phyloP scores from a whole-genome alignment of 2,888 invertebrate genomes.

The Phyllotreta striolata region DNA sequence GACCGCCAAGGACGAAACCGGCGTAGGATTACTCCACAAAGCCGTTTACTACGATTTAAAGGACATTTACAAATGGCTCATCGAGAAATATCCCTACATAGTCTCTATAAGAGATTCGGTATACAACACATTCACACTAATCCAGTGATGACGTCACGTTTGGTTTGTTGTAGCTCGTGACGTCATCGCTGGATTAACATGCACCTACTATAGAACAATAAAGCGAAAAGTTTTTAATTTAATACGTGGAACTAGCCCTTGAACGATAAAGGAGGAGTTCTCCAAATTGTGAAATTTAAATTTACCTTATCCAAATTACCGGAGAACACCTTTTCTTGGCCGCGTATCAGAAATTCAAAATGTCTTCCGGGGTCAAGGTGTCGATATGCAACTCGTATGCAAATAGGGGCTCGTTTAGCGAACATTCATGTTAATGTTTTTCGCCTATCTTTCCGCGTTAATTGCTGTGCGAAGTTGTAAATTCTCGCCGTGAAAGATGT shows the following conservation, averaged over 20 bases:
- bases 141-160: neutral
- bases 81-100: constrained; percentile 71
- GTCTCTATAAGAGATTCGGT: constrained; percentile 76
- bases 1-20: constrained; percentile 72
- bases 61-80: constrained; percentile 76
- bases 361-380: constrained; percentile 28
- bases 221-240: too few species aligned
- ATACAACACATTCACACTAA: constrained; percentile 54
- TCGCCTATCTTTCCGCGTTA: too few species aligned
- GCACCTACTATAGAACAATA: too few species aligned
- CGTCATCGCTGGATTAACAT: too few species aligned
- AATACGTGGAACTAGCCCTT: too few species aligned
- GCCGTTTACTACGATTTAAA: constrained; percentile 79
- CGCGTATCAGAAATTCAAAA: constrained; percentile 7
- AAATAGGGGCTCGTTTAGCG: too few species aligned
- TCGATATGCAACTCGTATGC: constrained; percentile 20
- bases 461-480: too few species aligned
- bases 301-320: too few species aligned
- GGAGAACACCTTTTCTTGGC: constrained; percentile 22
- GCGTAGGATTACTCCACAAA: constrained; percentile 80
- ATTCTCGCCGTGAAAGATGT: too few species aligned
- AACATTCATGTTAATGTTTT: too few species aligned
- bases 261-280: neutral
- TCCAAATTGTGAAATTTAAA: constrained; percentile 8
- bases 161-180: too few species aligned